Evolutionary conservation across 2,888 invertebrate species (phyloP).

Genomic region (Caenorhabditis drosophilae): DNA sequence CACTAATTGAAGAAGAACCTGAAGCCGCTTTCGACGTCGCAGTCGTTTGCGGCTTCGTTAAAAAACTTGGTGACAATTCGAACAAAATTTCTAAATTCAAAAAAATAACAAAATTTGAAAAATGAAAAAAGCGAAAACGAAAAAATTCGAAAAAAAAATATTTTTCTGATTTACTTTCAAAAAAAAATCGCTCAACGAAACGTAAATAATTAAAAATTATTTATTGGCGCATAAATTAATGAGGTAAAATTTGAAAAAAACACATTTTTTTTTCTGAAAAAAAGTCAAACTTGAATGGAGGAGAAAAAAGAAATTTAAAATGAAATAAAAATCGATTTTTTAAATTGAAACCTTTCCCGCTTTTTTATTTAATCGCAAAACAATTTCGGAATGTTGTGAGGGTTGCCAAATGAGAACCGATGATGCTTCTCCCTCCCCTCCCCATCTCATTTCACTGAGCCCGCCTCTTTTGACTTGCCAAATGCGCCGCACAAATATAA

Average conservation of each 20-base stretch:
- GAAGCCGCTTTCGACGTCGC: conserved; percentile 8
- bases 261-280: not conserved
- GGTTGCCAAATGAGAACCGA: no score
- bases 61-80: conserved; percentile 33
- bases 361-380: no score
- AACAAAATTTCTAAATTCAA: conserved; percentile 30
- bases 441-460: no score
- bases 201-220: not conserved
- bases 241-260: no score
- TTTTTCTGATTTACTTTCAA: not conserved
- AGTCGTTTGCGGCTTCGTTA: conserved; percentile 14
- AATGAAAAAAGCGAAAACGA: not conserved
- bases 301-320: no score
- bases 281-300: no score
- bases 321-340: not conserved
- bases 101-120: not conserved
- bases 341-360: no score
- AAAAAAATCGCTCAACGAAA: not conserved
- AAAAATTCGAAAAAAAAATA: conserved; percentile 5
- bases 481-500: no score
- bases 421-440: no score
- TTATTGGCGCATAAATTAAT: not conserved
- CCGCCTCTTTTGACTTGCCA: no score
- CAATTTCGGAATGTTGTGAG: no score
- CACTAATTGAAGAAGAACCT: conserved; percentile 7